Evolutionary conservation across 2,113 vertebrate species (phyloP).

Genomic region (Colossoma macropomum): DNA sequence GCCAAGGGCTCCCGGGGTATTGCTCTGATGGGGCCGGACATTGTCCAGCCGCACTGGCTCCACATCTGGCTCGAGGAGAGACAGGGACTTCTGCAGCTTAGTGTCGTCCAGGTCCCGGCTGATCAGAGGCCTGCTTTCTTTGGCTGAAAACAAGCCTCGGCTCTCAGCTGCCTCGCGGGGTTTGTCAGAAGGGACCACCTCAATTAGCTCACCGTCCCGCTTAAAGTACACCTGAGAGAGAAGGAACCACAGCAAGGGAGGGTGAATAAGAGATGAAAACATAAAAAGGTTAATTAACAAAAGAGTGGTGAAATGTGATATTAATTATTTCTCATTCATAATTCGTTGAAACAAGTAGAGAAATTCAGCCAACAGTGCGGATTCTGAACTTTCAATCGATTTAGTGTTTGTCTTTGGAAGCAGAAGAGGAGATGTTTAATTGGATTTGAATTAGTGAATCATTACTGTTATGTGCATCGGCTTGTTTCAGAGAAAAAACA

Average conservation of each 20-base stretch:
- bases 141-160: slow-evolving; percentile 58
- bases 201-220: slow-evolving; percentile 87
- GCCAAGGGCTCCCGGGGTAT: slow-evolving; percentile 53
- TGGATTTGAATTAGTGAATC: no score
- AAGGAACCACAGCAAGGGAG: background rate
- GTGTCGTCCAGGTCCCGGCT: slow-evolving; percentile 88
- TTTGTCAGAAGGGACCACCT: slow-evolving; percentile 79
- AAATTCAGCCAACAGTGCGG: no score
- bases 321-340: no score
- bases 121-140: slow-evolving; percentile 76
- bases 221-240: slow-evolving; percentile 91
- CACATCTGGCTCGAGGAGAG: slow-evolving; percentile 72
- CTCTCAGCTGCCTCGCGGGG: slow-evolving; percentile 54
- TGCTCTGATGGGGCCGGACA: slow-evolving; percentile 35
- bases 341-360: no score
- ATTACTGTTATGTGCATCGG: no score
- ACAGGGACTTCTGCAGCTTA: slow-evolving; percentile 82
- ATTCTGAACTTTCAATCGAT: no score
- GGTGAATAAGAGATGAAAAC: background rate
- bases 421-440: no score
- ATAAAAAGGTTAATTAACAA: background rate
- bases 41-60: slow-evolving; percentile 59
- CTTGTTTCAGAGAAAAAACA: no score
- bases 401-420: no score
- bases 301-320: no score